These are phyloP conservation scores for Rhea americana DNA, from an alignment of 2,113 vertebrate species.

Conservation along the genomic window DNA sequence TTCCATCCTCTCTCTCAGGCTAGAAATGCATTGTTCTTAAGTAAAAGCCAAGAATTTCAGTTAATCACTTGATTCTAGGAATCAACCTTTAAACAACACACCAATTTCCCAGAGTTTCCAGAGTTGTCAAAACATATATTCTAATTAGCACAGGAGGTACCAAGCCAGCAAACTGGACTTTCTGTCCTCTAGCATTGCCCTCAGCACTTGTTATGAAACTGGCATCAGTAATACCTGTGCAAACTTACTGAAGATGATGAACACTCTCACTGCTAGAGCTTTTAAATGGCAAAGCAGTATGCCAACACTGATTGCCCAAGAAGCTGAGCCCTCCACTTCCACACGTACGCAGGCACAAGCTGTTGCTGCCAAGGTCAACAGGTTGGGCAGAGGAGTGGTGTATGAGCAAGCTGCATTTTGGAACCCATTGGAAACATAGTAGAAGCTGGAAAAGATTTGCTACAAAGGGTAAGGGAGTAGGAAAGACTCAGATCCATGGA, in stretches of 20 bases:
- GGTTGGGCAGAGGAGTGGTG: background rate
- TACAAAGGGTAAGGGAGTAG: background rate
- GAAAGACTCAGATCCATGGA: background rate
- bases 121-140: background rate
- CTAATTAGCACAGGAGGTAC: background rate
- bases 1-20: background rate
- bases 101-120: background rate
- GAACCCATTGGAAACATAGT: rapidly evolving
- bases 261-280: background rate
- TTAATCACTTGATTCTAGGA: slow-evolving; percentile 42
- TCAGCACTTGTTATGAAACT: background rate
- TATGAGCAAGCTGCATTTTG: background rate
- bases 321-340: background rate
- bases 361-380: background rate
- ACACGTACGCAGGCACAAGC: rapidly evolving
- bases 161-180: background rate
- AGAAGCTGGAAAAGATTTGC: background rate
- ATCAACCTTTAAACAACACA: slow-evolving; percentile 7
- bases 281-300: background rate
- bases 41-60: slow-evolving; percentile 36
- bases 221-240: background rate
- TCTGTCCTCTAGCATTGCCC: background rate
- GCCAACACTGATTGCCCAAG: background rate
- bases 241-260: background rate
- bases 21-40: background rate